Evolutionary conservation across 2,888 invertebrate genomes (phyloP), one percentile per base, ranked within the genome.

Genomic region (Phymatocera aterrima): DNA sequence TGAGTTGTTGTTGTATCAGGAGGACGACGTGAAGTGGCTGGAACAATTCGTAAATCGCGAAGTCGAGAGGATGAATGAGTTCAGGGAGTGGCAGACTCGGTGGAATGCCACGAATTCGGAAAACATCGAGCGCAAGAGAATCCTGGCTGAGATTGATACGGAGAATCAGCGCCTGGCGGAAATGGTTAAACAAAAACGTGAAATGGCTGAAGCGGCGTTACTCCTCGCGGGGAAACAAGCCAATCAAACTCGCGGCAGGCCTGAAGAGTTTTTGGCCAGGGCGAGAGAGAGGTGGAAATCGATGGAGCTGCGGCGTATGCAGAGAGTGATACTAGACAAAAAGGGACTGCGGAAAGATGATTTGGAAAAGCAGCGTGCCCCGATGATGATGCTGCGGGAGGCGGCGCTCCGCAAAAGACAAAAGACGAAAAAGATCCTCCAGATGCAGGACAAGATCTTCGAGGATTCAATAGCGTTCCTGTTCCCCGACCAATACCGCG

Each of bases 261-360:
- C 81, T 31, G 80, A 82, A 77, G 80, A 89, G 82, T 83, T 87
- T 81, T 91, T 28, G 90, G 92, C 74, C 91, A 90, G 84, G 85
- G 88, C 91, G 4, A 88, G 92, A 85, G 92, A 93, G 83, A 92
- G 93, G 83, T 94, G 94, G 93, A 93, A 93, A 83, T 92, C 92
- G 80, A 93, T 94, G 82, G 94, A 95, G 85, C 91, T 94, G 70
- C 93, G 93, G 82, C 92, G 94, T 0, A 94, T 95, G 87, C 92
- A 94, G 89, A 88, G 92, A 88, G 91, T 94, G 80, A 92, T 96
- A 85, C 90, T 94, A 43, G 92, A 92, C 5, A 94, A 94, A 81
- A 94, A 94, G 84, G 92, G 93, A 83, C 91, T 95, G 43, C 93
- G 93, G 77, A 92, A 92, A 81, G 92, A 93, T 43, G 92, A 94